Percentiles rank a stretch among this genome's conserved stretches.
Evolutionary conservation across 2,113 vertebrate genomes (phyloP).

Genomic region (Pagrus major): DNA sequence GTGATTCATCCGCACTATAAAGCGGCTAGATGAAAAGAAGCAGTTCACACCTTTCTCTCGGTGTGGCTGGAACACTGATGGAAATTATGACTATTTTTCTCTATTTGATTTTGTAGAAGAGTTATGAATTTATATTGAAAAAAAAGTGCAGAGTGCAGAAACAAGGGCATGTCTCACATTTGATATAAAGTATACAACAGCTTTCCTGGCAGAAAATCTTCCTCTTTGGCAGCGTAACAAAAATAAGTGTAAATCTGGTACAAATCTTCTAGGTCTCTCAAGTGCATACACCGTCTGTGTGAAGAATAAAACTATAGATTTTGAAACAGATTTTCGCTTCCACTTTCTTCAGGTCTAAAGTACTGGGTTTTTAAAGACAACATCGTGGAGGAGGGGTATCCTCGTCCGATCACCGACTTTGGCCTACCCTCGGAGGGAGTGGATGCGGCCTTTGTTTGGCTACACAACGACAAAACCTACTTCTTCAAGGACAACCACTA

Average conservation of each 20-base stretch:
- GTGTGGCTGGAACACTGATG: neutral
- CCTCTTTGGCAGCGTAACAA: neutral
- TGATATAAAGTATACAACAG: slow-evolving; percentile 1
- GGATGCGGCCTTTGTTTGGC: slow-evolving; percentile 93
- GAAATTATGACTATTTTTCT: neutral
- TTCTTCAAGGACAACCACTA: slow-evolving; percentile 95
- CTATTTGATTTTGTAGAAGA: neutral
- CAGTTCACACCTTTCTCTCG: neutral
- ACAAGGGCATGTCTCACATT: slow-evolving; percentile 18
- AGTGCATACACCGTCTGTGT: neutral
- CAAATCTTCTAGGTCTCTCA: neutral
- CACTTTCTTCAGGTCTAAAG: slow-evolving; percentile 86
- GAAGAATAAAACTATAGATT: neutral
- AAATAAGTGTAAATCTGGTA: neutral
- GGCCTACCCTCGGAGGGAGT: slow-evolving; percentile 90
- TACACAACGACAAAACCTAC: slow-evolving; percentile 96
- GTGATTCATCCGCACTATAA: slow-evolving; percentile 2
- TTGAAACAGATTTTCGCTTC: slow-evolving; percentile 20
- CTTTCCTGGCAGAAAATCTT: neutral
- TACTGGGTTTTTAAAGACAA: slow-evolving; percentile 99
- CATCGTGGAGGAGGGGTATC: slow-evolving; percentile 94
- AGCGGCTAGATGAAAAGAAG: neutral
- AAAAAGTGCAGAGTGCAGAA: neutral
- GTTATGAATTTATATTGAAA: neutral
- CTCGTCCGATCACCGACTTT: slow-evolving; percentile 92